Percentiles rank a stretch among this genome's conserved stretches.
These are phyloP conservation scores for Drosophila infuscata DNA, from an alignment of 2,888 invertebrate species.

Conservation along the genomic window DNA sequence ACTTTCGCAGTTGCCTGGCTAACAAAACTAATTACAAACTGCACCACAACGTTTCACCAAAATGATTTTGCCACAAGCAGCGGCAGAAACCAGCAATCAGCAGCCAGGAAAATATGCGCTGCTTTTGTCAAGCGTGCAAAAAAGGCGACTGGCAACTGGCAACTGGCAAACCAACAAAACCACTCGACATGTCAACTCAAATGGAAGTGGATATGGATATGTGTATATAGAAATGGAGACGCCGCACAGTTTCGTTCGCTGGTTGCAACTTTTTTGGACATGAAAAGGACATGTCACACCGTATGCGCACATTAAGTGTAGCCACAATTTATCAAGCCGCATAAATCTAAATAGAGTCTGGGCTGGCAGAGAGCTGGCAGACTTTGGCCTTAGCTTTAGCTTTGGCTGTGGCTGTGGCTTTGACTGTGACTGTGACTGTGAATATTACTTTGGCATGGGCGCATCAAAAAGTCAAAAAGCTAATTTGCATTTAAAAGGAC, in stretches of 20 bases:
- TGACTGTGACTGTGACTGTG: slow-evolving; percentile 11
- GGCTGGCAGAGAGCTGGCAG: slow-evolving; percentile 50
- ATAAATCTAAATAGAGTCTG: slow-evolving; percentile 80
- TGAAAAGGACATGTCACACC: slow-evolving; percentile 80
- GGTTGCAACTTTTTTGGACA: slow-evolving; percentile 73
- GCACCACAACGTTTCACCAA: slow-evolving; percentile 65
- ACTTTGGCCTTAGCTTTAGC: slow-evolving; percentile 24
- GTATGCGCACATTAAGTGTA: slow-evolving; percentile 79
- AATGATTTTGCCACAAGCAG: slow-evolving; percentile 55
- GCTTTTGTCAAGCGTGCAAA: slow-evolving; percentile 72
- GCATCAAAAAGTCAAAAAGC: slow-evolving; percentile 81
- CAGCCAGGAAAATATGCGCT: slow-evolving; percentile 40
- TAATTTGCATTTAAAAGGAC: slow-evolving; percentile 80
- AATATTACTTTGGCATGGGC: slow-evolving; percentile 45
- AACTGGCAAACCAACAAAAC: slow-evolving; percentile 70
- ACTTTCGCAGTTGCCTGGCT: slow-evolving; percentile 15
- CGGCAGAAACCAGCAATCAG: slow-evolving; percentile 25
- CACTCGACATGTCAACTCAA: slow-evolving; percentile 79
- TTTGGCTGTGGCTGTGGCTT: slow-evolving; percentile 6
- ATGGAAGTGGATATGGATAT: slow-evolving; percentile 54
- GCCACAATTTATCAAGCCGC: slow-evolving; percentile 80
- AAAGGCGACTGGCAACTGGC: slow-evolving; percentile 41
- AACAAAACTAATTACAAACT: slow-evolving; percentile 74
- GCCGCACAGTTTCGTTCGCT: slow-evolving; percentile 10
- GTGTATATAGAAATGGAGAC: slow-evolving; percentile 6